Percentiles rank a stretch among this genome's conserved stretches.
phyloP scores from a whole-genome alignment of 2,888 invertebrate genomes.

The Parnassius apollo region DNA sequence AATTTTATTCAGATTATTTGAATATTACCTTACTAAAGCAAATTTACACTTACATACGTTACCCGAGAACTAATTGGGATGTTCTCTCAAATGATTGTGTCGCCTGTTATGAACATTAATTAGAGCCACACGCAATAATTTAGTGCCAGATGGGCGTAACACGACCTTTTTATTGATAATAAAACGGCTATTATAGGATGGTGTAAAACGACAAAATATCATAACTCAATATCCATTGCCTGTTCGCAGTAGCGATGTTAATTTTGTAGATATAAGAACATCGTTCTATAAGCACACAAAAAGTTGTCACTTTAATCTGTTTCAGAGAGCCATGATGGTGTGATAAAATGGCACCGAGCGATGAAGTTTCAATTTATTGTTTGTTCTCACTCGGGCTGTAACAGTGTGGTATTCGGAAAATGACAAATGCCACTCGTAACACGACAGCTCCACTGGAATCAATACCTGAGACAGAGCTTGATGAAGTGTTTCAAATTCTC shows the following conservation, averaged over 20 bases:
- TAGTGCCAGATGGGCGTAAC: conserved; percentile 20
- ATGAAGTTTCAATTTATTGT: conserved; percentile 2
- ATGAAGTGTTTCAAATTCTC: conserved; percentile 30
- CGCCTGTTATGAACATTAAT: not conserved
- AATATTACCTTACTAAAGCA: not conserved
- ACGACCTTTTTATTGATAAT: conserved; percentile 18
- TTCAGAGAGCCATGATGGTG: not conserved
- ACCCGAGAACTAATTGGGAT: not conserved
- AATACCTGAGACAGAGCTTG: not conserved
- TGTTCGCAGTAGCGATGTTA: not conserved
- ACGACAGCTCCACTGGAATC: not conserved
- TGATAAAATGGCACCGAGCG: not conserved
- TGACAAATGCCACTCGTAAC: conserved; percentile 11
- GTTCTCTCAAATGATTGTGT: not conserved
- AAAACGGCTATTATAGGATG: not conserved
- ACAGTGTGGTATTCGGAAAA: not conserved
- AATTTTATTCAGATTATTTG: not conserved
- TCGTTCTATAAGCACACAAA: conserved; percentile 1
- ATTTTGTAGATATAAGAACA: not conserved
- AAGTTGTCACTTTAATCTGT: not conserved
- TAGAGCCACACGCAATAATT: conserved; percentile 5
- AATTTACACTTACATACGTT: not conserved
- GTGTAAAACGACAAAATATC: not conserved
- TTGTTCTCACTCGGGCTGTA: not conserved
- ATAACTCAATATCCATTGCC: conserved; percentile 4